A percentile compares a stretch with the other conserved stretches of the same genome.
Conservation (phyloP, 2,113 vertebrate species). For the Columba janthina region DNA sequence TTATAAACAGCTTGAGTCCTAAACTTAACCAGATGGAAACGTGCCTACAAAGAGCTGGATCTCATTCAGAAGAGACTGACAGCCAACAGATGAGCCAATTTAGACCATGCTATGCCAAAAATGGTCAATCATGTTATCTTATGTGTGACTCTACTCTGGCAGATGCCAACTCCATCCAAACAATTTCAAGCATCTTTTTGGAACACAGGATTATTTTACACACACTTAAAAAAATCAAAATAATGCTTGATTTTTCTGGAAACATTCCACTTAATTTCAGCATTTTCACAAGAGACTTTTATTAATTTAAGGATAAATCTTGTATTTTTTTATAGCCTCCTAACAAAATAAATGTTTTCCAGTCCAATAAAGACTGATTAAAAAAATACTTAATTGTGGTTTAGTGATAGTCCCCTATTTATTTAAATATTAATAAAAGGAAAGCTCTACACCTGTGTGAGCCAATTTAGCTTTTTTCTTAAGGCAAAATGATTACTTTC, state of each 20-base stretch:
- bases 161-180: conserved; percentile 69
- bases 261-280: conserved; percentile 30
- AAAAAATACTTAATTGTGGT: background rate
- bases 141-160: conserved; percentile 71
- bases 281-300: conserved; percentile 26
- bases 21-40: conserved; percentile 85
- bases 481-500: background rate
- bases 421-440: conserved; percentile 29
- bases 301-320: conserved; percentile 16
- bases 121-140: conserved; percentile 78
- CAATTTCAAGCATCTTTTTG: conserved; percentile 60
- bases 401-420: background rate
- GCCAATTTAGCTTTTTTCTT: background rate
- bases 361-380: background rate
- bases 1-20: conserved; percentile 79
- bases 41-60: conserved; percentile 78
- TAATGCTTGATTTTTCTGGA: conserved; percentile 40
- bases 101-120: conserved; percentile 78
- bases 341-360: background rate
- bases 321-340: background rate
- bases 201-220: conserved; percentile 56
- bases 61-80: conserved; percentile 73
- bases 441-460: conserved; percentile 47
- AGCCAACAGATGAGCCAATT: conserved; percentile 78
- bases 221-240: conserved; percentile 6